Percentiles rank a stretch among this genome's conserved stretches.
Evolutionary conservation across 1,140 invertebrate genomes (phyloP).

Genomic region (Cotesia vestalis): DNA sequence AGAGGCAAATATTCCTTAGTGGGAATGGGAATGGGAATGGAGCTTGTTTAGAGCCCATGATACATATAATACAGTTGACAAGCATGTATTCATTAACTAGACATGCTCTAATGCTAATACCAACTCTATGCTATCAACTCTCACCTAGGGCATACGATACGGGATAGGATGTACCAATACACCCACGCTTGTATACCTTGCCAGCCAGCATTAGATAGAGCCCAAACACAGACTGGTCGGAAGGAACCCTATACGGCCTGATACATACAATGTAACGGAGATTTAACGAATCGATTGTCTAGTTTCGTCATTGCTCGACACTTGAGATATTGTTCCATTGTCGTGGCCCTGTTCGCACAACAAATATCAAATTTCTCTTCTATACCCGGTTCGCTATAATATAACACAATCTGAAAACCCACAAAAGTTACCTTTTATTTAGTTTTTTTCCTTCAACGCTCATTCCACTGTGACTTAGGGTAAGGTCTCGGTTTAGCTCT

Average conservation of each 20-base stretch:
- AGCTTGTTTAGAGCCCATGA: constrained; percentile 18
- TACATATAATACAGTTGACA: constrained; percentile 23
- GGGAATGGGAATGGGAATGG: background rate
- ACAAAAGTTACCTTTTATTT: constrained; percentile 1
- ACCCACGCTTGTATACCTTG: too few species aligned
- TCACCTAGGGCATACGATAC: too few species aligned
- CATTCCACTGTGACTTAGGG: background rate
- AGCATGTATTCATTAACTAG: constrained; percentile 9
- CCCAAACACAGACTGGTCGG: too few species aligned
- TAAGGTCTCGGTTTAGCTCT: too few species aligned
- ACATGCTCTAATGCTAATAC: constrained; percentile 8
- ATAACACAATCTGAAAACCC: constrained; percentile 4
- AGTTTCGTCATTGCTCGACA: constrained; percentile 16
- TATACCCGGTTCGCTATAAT: background rate
- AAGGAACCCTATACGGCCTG: too few species aligned
- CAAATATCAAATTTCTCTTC: constrained; percentile 27
- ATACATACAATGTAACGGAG: constrained; percentile 11
- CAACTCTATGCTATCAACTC: too few species aligned
- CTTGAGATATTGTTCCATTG: constrained; percentile 1
- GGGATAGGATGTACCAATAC: too few species aligned
- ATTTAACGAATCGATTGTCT: constrained; percentile 40
- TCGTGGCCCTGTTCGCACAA: constrained; percentile 20
- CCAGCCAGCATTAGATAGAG: too few species aligned
- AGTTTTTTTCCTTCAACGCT: too few species aligned
- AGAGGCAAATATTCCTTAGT: constrained; percentile 26